Conservation (phyloP, 30 jellyfish, hydroid and myxozoan species). For the Sanderia malayensis region DNA sequence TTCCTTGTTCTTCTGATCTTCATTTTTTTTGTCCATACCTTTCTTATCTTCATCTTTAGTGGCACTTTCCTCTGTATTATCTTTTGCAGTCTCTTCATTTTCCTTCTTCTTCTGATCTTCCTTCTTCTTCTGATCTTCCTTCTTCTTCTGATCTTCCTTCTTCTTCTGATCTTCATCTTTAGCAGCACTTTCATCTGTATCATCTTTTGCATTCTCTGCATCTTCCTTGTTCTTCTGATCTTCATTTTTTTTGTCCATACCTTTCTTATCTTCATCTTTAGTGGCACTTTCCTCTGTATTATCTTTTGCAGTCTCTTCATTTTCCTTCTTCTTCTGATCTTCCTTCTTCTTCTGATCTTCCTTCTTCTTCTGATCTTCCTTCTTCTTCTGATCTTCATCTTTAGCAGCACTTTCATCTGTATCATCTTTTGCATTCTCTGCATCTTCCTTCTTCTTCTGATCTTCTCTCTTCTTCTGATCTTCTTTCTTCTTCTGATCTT, state of each 20-base stretch:
- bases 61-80: not conserved
- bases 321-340: too few species aligned
- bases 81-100: too few species aligned
- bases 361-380: not conserved
- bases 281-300: not conserved
- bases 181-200: not conserved
- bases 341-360: not conserved
- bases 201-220: too few species aligned
- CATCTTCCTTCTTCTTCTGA: not conserved
- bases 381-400: too few species aligned
- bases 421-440: not conserved
- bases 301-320: not conserved
- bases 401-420: not conserved
- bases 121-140: not conserved
- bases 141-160: too few species aligned
- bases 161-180: not conserved
- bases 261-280: not conserved
- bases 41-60: not conserved
- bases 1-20: too few species aligned
- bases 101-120: not conserved
- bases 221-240: slow-evolving; percentile 12
- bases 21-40: not conserved
- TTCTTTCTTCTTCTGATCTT: not conserved
- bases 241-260: not conserved
- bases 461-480: not conserved